Base-by-base conservation (phyloP, 1,140 invertebrate species). In the Drosophila funebris region DNA sequence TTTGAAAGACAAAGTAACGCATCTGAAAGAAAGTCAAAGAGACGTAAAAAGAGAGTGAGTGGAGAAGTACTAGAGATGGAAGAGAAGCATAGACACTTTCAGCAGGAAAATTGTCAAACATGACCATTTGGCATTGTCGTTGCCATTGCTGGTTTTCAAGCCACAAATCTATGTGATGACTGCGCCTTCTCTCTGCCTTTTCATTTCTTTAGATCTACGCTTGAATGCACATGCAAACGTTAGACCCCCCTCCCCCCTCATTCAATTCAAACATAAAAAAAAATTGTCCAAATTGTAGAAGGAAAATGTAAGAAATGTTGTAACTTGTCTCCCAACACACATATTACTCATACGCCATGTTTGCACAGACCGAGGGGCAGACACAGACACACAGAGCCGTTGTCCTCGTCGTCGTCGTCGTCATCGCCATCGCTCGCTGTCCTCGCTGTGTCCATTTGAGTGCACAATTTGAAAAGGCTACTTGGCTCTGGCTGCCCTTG, bases 401-500 rank as follows among this genome's bases (percentile, higher is more conserved):
- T 48, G 24, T 39, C 61, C 48, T 56, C 16, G 46, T 33, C 52
- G 13, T 57, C 39, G 24, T 39, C 61, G 37, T 56, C 16, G 46
- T 33, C 48, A 16, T 43, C 14, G 18, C 70, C 13, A 67, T 53
- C 57, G 52, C 61, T 53, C 5, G 54, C 43, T 73, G 81, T 74
- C 77, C 81, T 80, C 43, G 63, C 61, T 70, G 57, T 78, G 82
- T 82, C 82, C 82, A 81, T 87, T 81, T 82, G 77, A 85, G 82
- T 87, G 82, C 78, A 82, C 82, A 82, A 66, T 81, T 87, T 87
- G 74, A 85, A 85, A 85, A 75, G 83, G 82, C 82, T 85, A 85
- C 83, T 85, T 81, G 56, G 74, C 70, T 85, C 20, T 16, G 56
- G 64, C 61, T 68, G 73, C 54, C 77, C 82, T 77, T 80, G 73